Percentiles rank a stretch among this genome's conserved stretches.
These are phyloP conservation scores for Eupithecia insigniata DNA, from an alignment of 2,888 invertebrate genomes.

Conservation along the genomic window DNA sequence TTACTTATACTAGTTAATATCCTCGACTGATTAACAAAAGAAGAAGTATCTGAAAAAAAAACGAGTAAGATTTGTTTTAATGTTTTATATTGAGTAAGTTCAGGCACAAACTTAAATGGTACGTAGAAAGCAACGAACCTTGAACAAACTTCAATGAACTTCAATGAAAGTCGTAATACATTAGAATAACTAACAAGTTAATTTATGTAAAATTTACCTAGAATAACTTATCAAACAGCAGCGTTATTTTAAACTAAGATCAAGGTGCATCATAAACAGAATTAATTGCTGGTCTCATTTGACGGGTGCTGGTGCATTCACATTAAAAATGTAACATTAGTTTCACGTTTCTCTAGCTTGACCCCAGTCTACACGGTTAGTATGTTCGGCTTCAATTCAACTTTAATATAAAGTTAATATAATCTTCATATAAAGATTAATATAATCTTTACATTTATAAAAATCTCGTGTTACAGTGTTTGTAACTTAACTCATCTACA, in stretches of 20 bases:
- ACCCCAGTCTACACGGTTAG: not conserved
- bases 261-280: not conserved
- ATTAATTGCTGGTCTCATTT: not conserved
- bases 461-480: too few relatives aligned
- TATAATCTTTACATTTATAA: too few relatives aligned
- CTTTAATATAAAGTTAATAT: too few relatives aligned
- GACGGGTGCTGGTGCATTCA: not conserved
- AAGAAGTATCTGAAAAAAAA: not conserved
- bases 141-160: conserved; percentile 3
- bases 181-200: conserved; percentile 6
- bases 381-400: too few relatives aligned
- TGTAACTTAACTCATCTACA: too few relatives aligned
- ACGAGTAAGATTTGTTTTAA: too few relatives aligned
- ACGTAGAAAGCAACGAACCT: not conserved
- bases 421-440: too few relatives aligned
- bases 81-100: not conserved
- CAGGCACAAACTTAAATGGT: not conserved
- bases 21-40: too few relatives aligned
- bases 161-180: conserved; percentile 1
- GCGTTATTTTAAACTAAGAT: not conserved
- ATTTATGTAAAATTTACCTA: not conserved
- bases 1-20: too few relatives aligned
- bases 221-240: conserved; percentile 1
- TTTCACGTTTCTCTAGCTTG: not conserved
- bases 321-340: not conserved